Conservation (phyloP, 2,113 vertebrate species). For the Tricholaema leucomelas region DNA sequence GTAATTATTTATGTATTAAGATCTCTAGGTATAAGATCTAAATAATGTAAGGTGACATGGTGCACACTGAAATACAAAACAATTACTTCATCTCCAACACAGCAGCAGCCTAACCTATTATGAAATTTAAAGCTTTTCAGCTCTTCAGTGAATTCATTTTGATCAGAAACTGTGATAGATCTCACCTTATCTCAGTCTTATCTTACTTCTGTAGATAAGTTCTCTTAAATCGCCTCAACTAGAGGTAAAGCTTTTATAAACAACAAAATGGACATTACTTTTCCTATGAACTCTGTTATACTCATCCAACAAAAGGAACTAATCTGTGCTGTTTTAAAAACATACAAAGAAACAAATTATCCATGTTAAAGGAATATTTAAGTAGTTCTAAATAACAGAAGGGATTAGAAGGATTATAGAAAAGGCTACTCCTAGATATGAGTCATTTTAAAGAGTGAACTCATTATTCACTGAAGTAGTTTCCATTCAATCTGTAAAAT, state of each 20-base stretch:
- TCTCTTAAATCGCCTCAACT: slow-evolving; percentile 37
- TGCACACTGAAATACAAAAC: not conserved
- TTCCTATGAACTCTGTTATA: slow-evolving; percentile 32
- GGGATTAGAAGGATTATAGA: slow-evolving; percentile 65
- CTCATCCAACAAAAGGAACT: slow-evolving; percentile 50
- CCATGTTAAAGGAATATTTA: slow-evolving; percentile 34
- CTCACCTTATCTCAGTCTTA: not conserved
- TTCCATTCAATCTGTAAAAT: slow-evolving; percentile 68
- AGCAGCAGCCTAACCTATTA: not conserved
- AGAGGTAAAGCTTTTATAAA: slow-evolving; percentile 35
- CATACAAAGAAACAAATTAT: slow-evolving; percentile 44
- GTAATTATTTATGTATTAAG: not conserved
- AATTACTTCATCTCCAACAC: not conserved
- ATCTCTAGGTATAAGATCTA: not conserved
- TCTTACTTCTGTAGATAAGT: slow-evolving; percentile 34
- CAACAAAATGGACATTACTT: not conserved
- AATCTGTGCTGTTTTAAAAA: slow-evolving; percentile 52
- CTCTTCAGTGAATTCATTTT: not conserved
- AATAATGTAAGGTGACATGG: not conserved
- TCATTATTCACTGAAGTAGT: slow-evolving; percentile 63
- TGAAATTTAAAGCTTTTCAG: not conserved
- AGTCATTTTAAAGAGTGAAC: slow-evolving; percentile 58
- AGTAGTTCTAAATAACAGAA: slow-evolving; percentile 52
- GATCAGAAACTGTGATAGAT: slow-evolving; percentile 3
- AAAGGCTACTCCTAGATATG: slow-evolving; percentile 43